Conservation (phyloP, 2,888 invertebrate genomes). For the Anoncus sp. region DNA sequence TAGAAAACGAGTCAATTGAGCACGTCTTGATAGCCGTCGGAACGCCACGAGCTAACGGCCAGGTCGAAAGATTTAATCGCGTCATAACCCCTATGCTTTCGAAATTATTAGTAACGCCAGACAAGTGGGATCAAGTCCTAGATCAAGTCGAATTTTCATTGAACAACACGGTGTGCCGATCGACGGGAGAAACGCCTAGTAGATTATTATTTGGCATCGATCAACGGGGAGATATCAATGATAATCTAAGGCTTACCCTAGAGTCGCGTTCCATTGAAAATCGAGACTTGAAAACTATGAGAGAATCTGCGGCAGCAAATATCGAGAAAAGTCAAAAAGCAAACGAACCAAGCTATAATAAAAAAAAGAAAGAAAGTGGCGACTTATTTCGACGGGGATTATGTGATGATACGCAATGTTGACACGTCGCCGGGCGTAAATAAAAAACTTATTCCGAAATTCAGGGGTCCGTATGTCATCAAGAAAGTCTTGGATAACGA, state of each 20-base stretch:
- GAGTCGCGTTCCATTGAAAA: conserved; percentile 8
- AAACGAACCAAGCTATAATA: conserved; percentile 9
- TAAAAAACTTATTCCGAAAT: conserved; percentile 11
- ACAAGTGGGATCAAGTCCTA: conserved; percentile 66
- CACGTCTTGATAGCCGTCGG: conserved; percentile 70
- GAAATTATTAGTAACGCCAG: conserved; percentile 61
- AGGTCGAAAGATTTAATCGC: conserved; percentile 69
- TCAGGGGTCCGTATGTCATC: conserved; percentile 6
- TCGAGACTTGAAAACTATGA: conserved; percentile 28
- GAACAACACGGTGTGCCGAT: conserved; percentile 70
- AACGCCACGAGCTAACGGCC: conserved; percentile 74
- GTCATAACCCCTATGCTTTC: conserved; percentile 68
- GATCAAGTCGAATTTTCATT: conserved; percentile 67
- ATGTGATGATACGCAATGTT: conserved; percentile 16
- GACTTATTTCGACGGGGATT: not conserved
- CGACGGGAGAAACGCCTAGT: conserved; percentile 71
- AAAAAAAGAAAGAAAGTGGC: not conserved
- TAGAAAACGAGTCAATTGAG: conserved; percentile 47
- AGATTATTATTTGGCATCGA: conserved; percentile 73
- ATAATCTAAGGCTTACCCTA: conserved; percentile 23
- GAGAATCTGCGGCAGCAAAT: conserved; percentile 21
- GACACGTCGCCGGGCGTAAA: conserved; percentile 1
- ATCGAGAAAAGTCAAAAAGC: conserved; percentile 11
- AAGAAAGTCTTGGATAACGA: not conserved
- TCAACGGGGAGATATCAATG: conserved; percentile 53